Conservation (phyloP, 2,113 vertebrate genomes). For the Rhodinocichla rosea region DNA sequence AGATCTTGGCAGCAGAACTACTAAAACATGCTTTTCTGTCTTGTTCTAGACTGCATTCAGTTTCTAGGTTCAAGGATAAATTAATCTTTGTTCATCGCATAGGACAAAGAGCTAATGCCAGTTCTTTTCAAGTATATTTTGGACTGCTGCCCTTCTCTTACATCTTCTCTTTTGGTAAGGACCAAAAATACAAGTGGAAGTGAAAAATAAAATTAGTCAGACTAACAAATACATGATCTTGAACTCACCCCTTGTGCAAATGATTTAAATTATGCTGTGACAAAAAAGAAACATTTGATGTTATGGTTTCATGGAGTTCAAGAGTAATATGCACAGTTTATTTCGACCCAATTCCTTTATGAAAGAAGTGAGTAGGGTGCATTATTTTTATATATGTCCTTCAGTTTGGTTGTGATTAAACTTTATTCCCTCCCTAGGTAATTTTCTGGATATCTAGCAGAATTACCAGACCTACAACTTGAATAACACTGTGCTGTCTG, state of each 20-base stretch:
- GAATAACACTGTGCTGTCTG: background rate
- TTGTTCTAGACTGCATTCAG: background rate
- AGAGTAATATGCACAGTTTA: background rate
- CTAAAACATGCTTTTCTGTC: background rate
- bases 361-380: background rate
- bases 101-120: background rate
- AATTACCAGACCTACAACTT: background rate
- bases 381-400: background rate
- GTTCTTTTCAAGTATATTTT: conserved; percentile 11
- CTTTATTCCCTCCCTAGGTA: background rate
- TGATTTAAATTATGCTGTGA: background rate
- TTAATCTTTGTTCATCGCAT: background rate
- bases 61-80: background rate
- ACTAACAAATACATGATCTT: background rate
- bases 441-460: background rate
- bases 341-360: background rate
- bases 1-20: background rate
- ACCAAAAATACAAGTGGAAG: background rate
- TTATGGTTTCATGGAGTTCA: background rate
- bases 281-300: background rate
- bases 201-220: background rate
- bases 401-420: background rate
- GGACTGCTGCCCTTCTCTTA: background rate
- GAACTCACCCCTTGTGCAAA: background rate
- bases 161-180: background rate